Evolutionary conservation across 2,797 vertebrate genomes (phyloP).

Genomic region (Aldrovandia affinis): DNA sequence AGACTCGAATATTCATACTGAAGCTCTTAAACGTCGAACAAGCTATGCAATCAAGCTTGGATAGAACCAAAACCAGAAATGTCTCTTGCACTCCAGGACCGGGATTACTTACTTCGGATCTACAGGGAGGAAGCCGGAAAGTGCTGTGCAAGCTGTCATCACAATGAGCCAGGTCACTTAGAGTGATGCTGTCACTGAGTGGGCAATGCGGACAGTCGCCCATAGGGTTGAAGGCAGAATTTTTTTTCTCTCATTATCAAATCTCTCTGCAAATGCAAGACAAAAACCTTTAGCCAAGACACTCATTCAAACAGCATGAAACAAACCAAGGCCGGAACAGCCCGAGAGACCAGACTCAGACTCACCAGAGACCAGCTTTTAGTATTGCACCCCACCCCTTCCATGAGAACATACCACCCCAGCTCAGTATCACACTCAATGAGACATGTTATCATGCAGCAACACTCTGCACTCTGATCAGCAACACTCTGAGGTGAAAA

Average conservation of each 20-base stretch:
- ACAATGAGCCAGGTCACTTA: background rate
- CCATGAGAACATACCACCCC: background rate
- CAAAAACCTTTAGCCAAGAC: conserved; percentile 13
- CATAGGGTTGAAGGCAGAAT: background rate
- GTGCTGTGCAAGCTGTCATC: too few species aligned
- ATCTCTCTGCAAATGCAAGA: background rate
- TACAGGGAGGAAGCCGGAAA: background rate
- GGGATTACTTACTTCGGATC: too few species aligned
- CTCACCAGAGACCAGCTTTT: background rate
- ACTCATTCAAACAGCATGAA: background rate
- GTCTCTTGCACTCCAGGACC: too few species aligned
- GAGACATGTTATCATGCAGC: background rate
- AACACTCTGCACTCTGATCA: background rate
- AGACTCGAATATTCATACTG: too few species aligned
- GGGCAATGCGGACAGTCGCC: background rate
- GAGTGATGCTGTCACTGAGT: background rate
- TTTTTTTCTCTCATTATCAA: background rate
- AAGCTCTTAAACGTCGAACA: too few species aligned
- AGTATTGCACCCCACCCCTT: background rate
- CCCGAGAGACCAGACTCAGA: background rate
- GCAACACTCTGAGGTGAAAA: background rate
- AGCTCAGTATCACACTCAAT: background rate
- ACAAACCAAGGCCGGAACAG: background rate
- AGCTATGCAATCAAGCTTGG: too few species aligned
- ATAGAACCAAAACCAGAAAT: too few species aligned